Conservation (phyloP, 2,888 invertebrate genomes). For the Netelia fuscicornis region DNA sequence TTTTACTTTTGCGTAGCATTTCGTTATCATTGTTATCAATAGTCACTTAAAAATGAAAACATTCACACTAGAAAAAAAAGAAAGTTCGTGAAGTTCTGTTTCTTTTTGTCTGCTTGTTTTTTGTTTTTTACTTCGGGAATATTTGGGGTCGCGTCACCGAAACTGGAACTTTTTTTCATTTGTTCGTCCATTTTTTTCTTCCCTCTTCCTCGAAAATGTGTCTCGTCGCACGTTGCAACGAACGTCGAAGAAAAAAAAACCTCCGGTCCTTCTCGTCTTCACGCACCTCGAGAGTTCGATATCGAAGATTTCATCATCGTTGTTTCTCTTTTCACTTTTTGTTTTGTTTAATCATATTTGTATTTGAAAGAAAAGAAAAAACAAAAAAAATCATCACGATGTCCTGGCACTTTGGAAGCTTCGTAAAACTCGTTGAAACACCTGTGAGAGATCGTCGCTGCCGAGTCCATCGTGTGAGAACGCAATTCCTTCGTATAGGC, state of each 20-base stretch:
- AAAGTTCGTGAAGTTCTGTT: slow-evolving; percentile 71
- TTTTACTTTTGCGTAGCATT: slow-evolving; percentile 60
- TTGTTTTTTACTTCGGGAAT: slow-evolving; percentile 29
- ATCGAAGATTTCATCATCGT: slow-evolving; percentile 50
- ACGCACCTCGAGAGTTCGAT: slow-evolving; percentile 49
- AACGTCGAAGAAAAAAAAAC: slow-evolving; percentile 40
- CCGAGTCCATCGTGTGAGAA: slow-evolving; percentile 40
- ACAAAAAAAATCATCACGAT: slow-evolving; percentile 42
- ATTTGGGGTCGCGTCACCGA: slow-evolving; percentile 51
- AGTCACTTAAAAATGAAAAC: slow-evolving; percentile 76
- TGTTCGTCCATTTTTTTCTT: slow-evolving; percentile 12
- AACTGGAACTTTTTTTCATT: slow-evolving; percentile 51
- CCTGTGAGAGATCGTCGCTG: slow-evolving; percentile 36
- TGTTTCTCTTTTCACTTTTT: slow-evolving; percentile 38
- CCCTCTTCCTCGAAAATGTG: slow-evolving; percentile 11
- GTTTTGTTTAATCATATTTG: neutral
- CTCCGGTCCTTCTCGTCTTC: slow-evolving; percentile 35
- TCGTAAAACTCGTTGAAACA: slow-evolving; percentile 42
- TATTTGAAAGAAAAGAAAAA: slow-evolving; percentile 14
- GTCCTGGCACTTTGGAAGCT: slow-evolving; percentile 57
- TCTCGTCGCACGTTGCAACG: slow-evolving; percentile 32
- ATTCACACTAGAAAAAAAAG: slow-evolving; percentile 76
- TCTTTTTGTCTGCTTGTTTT: slow-evolving; percentile 2
- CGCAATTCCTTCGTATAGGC: slow-evolving; percentile 47
- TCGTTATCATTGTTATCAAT: slow-evolving; percentile 71